Evolutionary conservation across 2,113 vertebrate species (phyloP).

Genomic region (Phylloscopus trochilus): DNA sequence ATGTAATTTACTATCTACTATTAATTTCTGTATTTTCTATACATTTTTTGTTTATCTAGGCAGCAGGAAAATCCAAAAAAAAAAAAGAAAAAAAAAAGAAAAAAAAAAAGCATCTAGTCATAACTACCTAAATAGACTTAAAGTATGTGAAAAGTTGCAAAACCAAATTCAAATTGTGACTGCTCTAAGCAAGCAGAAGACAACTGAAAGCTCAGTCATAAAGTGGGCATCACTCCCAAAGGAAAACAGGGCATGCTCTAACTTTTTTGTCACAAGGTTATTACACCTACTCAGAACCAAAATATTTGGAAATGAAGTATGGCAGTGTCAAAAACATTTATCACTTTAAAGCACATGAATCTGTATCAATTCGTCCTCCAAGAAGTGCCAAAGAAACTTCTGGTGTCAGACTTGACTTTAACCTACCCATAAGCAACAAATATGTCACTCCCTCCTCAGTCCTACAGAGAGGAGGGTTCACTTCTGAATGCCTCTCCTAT

Average conservation of each 20-base stretch:
- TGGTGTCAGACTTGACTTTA: background rate
- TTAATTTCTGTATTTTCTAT: background rate
- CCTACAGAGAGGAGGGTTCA: background rate
- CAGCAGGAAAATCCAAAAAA: background rate
- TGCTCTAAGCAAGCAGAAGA: background rate
- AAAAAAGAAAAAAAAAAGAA: background rate
- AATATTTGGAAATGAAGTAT: background rate
- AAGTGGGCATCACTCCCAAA: background rate
- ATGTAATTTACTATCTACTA: background rate
- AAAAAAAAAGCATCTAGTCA: background rate
- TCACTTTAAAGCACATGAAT: background rate
- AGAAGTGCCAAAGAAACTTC: background rate
- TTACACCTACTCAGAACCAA: background rate
- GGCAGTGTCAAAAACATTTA: background rate
- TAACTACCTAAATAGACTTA: background rate
- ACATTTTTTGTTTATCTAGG: background rate
- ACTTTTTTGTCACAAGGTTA: background rate
- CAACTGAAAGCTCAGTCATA: background rate
- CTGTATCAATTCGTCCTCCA: background rate
- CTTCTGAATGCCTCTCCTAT: background rate
- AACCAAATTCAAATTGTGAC: background rate
- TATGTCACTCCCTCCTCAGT: background rate
- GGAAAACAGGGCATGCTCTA: background rate
- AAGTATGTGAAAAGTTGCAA: background rate
- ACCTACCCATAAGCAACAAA: background rate